phyloP scores from a whole-genome alignment of 2,797 vertebrate species.

The Hyperoplus immaculatus region DNA sequence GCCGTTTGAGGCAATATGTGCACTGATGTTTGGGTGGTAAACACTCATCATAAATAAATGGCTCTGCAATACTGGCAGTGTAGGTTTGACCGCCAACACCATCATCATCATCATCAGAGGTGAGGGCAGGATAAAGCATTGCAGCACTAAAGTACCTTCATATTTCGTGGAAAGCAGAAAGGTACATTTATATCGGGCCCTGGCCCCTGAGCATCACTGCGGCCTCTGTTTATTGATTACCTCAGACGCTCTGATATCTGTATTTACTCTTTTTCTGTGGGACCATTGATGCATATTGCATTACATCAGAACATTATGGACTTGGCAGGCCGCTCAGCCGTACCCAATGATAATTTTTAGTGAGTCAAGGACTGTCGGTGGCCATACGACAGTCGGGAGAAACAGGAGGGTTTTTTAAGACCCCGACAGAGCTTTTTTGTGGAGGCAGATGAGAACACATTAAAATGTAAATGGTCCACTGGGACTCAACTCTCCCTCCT shows the following conservation, averaged over 20 bases:
- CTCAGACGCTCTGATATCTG: slow-evolving; percentile 60
- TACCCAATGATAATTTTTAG: slow-evolving; percentile 50
- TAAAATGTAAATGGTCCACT: slow-evolving; percentile 74
- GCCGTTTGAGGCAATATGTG: slow-evolving; percentile 47
- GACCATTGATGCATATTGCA: slow-evolving; percentile 40
- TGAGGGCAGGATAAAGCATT: slow-evolving; percentile 35
- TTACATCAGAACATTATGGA: slow-evolving; percentile 65
- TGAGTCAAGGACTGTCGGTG: slow-evolving; percentile 41
- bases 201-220: slow-evolving; percentile 37
- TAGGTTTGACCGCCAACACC: slow-evolving; percentile 49
- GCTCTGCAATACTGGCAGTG: slow-evolving; percentile 35
- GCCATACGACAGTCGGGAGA: slow-evolving; percentile 25
- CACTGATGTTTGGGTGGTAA: slow-evolving; percentile 51
- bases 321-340: slow-evolving; percentile 49
- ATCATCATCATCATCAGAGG: slow-evolving; percentile 42
- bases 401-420: slow-evolving; percentile 48
- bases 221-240: slow-evolving; percentile 65
- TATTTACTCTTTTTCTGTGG: slow-evolving; percentile 47
- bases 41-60: slow-evolving; percentile 61
- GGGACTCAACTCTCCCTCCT: slow-evolving; percentile 65
- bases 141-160: slow-evolving; percentile 30
- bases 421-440: slow-evolving; percentile 60
- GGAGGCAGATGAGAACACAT: slow-evolving; percentile 76
- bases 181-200: slow-evolving; percentile 30
- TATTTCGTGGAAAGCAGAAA: slow-evolving; percentile 45